Percentiles rank a stretch among this genome's conserved stretches.
Conservation (phyloP, 2,113 vertebrate genomes). For the Clarias gariepinus region DNA sequence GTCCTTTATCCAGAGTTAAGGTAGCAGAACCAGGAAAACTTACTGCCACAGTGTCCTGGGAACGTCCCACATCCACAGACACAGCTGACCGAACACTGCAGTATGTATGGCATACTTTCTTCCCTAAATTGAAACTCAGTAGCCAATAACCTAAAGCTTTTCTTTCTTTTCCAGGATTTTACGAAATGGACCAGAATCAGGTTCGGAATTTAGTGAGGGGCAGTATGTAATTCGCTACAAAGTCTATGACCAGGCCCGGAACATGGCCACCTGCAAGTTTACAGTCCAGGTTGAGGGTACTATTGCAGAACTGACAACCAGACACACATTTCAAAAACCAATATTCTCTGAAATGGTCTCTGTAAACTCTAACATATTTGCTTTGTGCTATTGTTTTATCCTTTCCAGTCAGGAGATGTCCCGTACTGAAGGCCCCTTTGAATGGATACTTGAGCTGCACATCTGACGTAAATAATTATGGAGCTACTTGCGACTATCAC, state of each 20-base stretch:
- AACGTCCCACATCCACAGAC: conserved; percentile 84
- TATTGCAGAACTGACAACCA: background rate
- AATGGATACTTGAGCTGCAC: conserved; percentile 87
- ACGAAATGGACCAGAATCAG: conserved; percentile 81
- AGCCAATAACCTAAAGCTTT: background rate
- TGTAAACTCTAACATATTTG: background rate
- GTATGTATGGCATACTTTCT: conserved; percentile 67
- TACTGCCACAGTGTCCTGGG: conserved; percentile 85
- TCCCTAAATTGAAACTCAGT: background rate
- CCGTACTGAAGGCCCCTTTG: conserved; percentile 75
- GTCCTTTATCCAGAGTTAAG: conserved; percentile 85
- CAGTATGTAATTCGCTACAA: conserved; percentile 85
- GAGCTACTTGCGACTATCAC: conserved; percentile 85
- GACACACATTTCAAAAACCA: background rate
- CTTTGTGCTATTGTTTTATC: background rate
- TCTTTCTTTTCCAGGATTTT: conserved; percentile 72
- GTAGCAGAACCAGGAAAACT: conserved; percentile 88
- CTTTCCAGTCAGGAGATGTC: conserved; percentile 83
- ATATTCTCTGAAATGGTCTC: background rate
- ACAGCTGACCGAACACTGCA: conserved; percentile 83
- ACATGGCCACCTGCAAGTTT: conserved; percentile 95
- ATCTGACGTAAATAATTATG: conserved; percentile 86
- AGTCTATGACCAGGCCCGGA: conserved; percentile 86
- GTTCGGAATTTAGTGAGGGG: conserved; percentile 84
- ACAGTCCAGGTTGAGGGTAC: conserved; percentile 87